Conservation (phyloP, 2,888 invertebrate species). For the Oscheius sp. region DNA sequence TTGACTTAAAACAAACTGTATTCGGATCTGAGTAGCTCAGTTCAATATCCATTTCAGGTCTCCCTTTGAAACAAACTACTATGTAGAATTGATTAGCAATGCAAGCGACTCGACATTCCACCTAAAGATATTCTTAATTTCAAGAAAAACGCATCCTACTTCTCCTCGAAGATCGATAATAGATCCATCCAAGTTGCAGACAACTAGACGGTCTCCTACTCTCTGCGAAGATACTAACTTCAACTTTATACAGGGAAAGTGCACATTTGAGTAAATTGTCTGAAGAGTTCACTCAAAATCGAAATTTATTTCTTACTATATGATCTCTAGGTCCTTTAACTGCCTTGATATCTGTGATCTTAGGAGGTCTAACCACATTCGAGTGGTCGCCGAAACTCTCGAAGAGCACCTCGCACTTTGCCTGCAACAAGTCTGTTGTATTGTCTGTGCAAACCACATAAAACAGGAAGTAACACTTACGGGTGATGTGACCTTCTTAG, state of each 20-base stretch:
- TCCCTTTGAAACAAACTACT: conserved; percentile 68
- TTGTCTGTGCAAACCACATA: not conserved
- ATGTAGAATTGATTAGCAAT: conserved; percentile 68
- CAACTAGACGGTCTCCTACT: conserved; percentile 58
- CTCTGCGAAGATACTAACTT: conserved; percentile 62
- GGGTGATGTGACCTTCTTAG: conserved; percentile 69
- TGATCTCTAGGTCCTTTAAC: conserved; percentile 62
- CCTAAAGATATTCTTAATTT: conserved; percentile 40
- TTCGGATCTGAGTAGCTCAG: conserved; percentile 55
- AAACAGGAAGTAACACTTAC: conserved; percentile 53
- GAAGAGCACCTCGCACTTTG: conserved; percentile 65
- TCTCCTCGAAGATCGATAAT: conserved; percentile 64
- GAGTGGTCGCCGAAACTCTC: conserved; percentile 62
- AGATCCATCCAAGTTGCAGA: conserved; percentile 62
- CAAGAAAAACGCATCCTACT: conserved; percentile 33
- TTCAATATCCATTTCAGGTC: conserved; percentile 65
- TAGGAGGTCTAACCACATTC: conserved; percentile 53
- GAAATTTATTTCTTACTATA: conserved; percentile 46
- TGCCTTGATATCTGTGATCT: conserved; percentile 57
- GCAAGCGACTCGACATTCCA: conserved; percentile 67
- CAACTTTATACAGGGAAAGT: conserved; percentile 55
- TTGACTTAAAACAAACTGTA: conserved; percentile 33
- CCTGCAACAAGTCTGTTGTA: conserved; percentile 41
- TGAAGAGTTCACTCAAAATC: conserved; percentile 31
- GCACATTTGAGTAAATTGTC: conserved; percentile 56